Conservation (phyloP, 2,113 vertebrate genomes). For the Atlantisia rogersi region DNA sequence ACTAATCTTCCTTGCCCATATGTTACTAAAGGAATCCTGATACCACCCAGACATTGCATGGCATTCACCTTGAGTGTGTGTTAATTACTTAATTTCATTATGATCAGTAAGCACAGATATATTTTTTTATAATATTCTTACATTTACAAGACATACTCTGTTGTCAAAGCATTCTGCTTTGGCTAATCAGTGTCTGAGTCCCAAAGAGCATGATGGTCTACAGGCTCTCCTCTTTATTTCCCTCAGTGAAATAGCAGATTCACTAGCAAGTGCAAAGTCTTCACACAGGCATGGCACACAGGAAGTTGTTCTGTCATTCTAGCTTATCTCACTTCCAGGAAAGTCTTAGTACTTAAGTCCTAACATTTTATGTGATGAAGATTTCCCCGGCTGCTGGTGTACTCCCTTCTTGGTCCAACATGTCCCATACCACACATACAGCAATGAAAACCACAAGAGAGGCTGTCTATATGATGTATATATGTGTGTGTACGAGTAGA, state of each 20-base stretch:
- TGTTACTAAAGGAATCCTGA: neutral
- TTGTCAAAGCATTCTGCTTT: neutral
- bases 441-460: neutral
- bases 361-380: neutral
- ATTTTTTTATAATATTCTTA: neutral
- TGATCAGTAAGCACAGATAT: neutral
- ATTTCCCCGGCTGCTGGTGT: neutral
- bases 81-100: neutral
- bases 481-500: neutral
- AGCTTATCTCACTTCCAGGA: neutral
- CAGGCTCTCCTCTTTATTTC: neutral
- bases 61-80: neutral
- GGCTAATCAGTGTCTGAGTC: neutral
- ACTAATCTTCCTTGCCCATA: neutral
- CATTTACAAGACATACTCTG: neutral
- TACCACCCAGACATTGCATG: neutral
- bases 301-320: neutral
- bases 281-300: neutral
- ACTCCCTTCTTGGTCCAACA: neutral
- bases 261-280: neutral
- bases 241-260: neutral
- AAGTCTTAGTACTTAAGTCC: neutral
- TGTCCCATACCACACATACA: neutral
- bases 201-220: neutral
- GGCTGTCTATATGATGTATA: neutral